These are phyloP conservation scores for Rissa tridactyla DNA, from an alignment of 2,113 vertebrate genomes.

Conservation along the genomic window DNA sequence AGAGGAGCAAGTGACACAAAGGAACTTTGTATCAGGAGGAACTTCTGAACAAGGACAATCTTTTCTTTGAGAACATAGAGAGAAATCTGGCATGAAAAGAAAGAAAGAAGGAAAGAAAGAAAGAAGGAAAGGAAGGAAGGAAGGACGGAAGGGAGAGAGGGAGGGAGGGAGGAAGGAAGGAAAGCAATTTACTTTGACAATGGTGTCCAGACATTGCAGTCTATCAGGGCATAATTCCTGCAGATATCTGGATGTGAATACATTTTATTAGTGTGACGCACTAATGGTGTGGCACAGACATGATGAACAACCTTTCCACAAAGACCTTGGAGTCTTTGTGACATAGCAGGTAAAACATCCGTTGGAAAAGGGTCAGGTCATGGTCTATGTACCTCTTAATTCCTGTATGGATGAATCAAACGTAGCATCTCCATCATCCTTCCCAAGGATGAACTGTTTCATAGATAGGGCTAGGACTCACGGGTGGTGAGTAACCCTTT, in stretches of 20 bases:
- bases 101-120: background rate
- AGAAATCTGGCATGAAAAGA: background rate
- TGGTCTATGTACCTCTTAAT: background rate
- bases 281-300: background rate
- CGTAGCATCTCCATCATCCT: background rate
- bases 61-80: constrained; percentile 35
- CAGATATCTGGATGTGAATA: background rate
- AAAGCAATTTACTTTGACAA: constrained; percentile 20
- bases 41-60: constrained; percentile 46
- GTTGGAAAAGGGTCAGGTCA: background rate
- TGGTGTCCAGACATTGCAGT: background rate
- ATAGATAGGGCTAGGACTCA: background rate
- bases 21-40: constrained; percentile 30
- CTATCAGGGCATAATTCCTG: background rate
- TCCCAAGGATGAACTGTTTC: background rate
- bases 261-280: background rate
- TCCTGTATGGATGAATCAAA: background rate
- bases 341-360: background rate
- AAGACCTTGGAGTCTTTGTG: background rate
- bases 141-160: too few relatives aligned
- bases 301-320: background rate
- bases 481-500: background rate
- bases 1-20: constrained; percentile 53
- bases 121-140: background rate
- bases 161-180: background rate